Base-by-base conservation (phyloP, 2,888 invertebrate genomes). In the Eupithecia insigniata region DNA sequence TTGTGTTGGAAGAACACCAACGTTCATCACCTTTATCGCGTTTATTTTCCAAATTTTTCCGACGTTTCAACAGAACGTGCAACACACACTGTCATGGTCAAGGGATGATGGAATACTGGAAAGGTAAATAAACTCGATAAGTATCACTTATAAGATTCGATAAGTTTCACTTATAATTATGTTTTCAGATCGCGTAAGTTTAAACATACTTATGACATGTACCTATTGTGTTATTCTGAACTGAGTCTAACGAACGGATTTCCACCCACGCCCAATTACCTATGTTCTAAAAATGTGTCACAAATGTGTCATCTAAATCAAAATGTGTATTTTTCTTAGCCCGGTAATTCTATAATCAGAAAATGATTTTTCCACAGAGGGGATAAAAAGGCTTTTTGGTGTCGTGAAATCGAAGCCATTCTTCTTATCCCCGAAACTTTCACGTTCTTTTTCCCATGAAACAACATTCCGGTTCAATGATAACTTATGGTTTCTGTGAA, bases 381-480 rank as follows among this genome's bases (percentile, higher is more conserved):
- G 66, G 66, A 73, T 67, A 46, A 60, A 71, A 71, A 71, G 69
- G 62, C 55, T 71, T 70, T 51, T 26, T 60, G 30, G 62, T 67
- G 65, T 69, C 67, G 36, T 46, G 22, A 69, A 74, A 74, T 72
- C 74, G 58, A 67, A 65, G 46, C 69, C 69, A 74, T 74, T 69
- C 34, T 58, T 72, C 71, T 71, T 71, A 65, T 64, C 67, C 74
- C 51, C 22, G 36, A 69, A 74, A 74, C 69, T 74, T 74, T 74
- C 39, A 28, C 43, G 16, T 67, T 74, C 61, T 66, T 66, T 70
- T 6, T 64, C 66, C 39, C 69, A 69, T 69, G 71, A 58, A 69
- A 70, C 69, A 67, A 67, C 69, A 72, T 69, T 74, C 69, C 74
- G 67, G 51, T 74, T 72, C 69, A 71, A 71, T 64, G 74, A 74